A percentile compares a stretch with the other conserved stretches of the same genome.
Conservation (phyloP, 2,888 invertebrate species). For the Tiliacea aurago region DNA sequence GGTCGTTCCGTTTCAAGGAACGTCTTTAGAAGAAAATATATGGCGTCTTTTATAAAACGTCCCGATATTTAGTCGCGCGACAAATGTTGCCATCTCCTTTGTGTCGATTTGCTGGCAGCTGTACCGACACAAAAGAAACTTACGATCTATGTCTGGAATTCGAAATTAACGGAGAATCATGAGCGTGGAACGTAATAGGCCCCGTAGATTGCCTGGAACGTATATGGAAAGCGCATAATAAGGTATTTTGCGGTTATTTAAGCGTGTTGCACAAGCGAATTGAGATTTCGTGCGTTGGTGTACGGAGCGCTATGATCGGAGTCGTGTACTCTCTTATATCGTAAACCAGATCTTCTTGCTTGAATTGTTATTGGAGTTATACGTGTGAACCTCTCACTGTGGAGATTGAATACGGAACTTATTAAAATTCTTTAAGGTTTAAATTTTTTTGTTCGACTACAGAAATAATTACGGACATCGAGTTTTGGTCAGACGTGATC, state of each 20-base stretch:
- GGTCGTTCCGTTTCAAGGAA: conserved; percentile 85
- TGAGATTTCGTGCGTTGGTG: conserved; percentile 88
- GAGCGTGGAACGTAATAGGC: conserved; percentile 84
- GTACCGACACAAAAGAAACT: conserved; percentile 83
- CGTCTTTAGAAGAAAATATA: conserved; percentile 82
- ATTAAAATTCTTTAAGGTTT: conserved; percentile 79
- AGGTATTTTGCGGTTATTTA: conserved; percentile 90
- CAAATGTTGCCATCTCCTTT: conserved; percentile 88
- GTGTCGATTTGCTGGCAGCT: conserved; percentile 85
- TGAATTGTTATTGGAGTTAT: conserved; percentile 84
- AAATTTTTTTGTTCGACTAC: conserved; percentile 55
- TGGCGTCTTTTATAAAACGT: conserved; percentile 84
- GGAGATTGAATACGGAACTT: conserved; percentile 79
- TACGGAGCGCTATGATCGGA: conserved; percentile 80
- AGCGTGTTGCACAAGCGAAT: conserved; percentile 88
- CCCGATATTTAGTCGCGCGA: conserved; percentile 81
- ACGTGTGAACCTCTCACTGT: conserved; percentile 82
- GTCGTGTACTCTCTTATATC: conserved; percentile 80
- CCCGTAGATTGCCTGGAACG: conserved; percentile 86
- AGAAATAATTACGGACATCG: conserved; percentile 33
- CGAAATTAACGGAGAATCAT: conserved; percentile 87
- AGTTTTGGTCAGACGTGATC: conserved; percentile 17
- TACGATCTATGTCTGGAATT: conserved; percentile 82
- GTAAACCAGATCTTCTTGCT: conserved; percentile 84
- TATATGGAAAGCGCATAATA: conserved; percentile 90